Evolutionary conservation across 2,113 vertebrate genomes (phyloP).

Genomic region (Mohoua ochrocephala): DNA sequence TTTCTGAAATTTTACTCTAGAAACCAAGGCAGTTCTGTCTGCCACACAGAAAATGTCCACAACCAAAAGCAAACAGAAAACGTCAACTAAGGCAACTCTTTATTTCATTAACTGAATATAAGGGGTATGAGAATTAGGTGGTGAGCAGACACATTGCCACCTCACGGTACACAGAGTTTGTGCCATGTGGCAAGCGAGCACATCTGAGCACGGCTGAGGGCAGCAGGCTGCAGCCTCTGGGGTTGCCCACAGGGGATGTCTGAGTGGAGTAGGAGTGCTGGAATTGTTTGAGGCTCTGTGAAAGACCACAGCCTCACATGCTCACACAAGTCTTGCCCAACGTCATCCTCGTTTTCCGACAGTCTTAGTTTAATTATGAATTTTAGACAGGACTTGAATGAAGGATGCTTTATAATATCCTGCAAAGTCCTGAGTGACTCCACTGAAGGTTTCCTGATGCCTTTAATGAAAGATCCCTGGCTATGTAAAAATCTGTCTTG

Average conservation of each 20-base stretch:
- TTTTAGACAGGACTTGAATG: not conserved
- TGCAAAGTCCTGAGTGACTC: constrained; percentile 1
- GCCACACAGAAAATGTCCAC: not conserved
- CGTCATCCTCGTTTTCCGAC: not conserved
- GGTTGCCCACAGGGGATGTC: accelerated
- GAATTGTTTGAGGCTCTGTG: not conserved
- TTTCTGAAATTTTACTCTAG: not conserved
- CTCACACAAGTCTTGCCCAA: not conserved
- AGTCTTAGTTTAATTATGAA: not conserved
- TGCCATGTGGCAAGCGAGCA: accelerated
- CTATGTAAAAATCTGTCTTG: constrained; percentile 46
- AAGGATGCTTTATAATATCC: constrained; percentile 19
- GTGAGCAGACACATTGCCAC: not conserved
- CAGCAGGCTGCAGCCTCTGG: not conserved
- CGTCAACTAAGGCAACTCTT: not conserved
- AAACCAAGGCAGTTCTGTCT: not conserved
- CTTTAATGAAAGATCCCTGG: constrained; percentile 34
- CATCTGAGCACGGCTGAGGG: accelerated
- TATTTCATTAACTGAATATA: not conserved
- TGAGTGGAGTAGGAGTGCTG: not conserved
- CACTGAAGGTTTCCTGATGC: not conserved
- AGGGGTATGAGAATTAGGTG: not conserved
- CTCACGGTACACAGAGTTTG: not conserved
- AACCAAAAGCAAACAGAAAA: not conserved
- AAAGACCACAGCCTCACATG: not conserved